phyloP scores from a whole-genome alignment of 2,113 vertebrate genomes.

The Salvelinus sp. region DNA sequence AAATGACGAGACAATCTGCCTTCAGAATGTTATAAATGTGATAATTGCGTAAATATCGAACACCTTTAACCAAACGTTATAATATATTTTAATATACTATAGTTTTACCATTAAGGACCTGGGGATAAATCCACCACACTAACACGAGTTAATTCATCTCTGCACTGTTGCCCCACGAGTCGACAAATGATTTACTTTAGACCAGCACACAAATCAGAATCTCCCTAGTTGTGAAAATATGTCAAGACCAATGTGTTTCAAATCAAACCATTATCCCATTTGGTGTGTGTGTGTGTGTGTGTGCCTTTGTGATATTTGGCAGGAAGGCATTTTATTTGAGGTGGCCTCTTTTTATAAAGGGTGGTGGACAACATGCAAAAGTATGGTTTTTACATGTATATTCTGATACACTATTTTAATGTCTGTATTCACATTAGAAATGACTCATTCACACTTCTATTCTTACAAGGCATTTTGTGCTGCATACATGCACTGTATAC shows the following conservation, averaged over 20 bases:
- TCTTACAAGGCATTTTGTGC: no score
- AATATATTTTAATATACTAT: neutral
- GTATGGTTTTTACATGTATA: neutral
- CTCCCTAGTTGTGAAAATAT: neutral
- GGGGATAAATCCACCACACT: neutral
- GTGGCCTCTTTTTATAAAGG: neutral
- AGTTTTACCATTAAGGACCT: neutral
- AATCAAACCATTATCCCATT: neutral
- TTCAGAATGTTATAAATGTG: neutral
- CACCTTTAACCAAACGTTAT: neutral
- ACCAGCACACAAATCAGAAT: neutral
- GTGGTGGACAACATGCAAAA: neutral
- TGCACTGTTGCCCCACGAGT: neutral
- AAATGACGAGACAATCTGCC: neutral
- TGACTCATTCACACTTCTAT: neutral
- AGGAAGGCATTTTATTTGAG: constrained; percentile 30
- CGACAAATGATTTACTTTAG: neutral
- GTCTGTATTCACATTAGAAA: neutral
- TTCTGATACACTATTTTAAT: neutral
- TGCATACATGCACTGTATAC: no score
- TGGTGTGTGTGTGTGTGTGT: constrained; percentile 13
- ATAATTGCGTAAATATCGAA: neutral
- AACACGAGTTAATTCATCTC: neutral
- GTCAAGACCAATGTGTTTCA: neutral
- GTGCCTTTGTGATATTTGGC: constrained; percentile 57